These are phyloP conservation scores for Macrophya annulata DNA, from an alignment of 2,888 invertebrate genomes.

Conservation along the genomic window DNA sequence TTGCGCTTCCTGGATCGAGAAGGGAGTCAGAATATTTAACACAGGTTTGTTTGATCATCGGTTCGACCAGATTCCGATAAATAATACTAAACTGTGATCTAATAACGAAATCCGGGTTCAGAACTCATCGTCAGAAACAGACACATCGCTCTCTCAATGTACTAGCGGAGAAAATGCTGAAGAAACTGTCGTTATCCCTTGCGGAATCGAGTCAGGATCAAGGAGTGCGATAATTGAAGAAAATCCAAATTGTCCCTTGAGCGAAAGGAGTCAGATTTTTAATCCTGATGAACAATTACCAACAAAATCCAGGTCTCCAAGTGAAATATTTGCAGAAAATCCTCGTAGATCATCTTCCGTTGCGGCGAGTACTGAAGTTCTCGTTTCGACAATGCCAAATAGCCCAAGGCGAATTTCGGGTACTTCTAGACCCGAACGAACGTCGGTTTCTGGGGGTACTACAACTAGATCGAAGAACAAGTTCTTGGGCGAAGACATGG, in stretches of 20 bases:
- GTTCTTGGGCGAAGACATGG: background rate
- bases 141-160: background rate
- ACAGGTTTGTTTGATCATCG: conserved; percentile 38
- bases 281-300: background rate
- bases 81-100: background rate
- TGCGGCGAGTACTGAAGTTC: background rate
- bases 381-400: background rate
- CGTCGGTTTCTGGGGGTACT: background rate
- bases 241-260: background rate
- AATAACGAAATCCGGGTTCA: background rate
- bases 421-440: background rate
- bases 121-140: background rate
- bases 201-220: background rate
- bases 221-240: conserved; percentile 4
- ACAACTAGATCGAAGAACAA: background rate
- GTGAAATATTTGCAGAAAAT: background rate
- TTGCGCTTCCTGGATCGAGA: conserved; percentile 46
- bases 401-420: background rate
- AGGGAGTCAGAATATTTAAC: conserved; percentile 49
- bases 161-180: background rate
- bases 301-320: background rate
- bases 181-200: background rate
- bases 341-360: conserved; percentile 14
- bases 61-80: background rate
- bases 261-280: background rate